Evolutionary conservation across 2,797 vertebrate species (phyloP).

Genomic region (Mareca strepera): DNA sequence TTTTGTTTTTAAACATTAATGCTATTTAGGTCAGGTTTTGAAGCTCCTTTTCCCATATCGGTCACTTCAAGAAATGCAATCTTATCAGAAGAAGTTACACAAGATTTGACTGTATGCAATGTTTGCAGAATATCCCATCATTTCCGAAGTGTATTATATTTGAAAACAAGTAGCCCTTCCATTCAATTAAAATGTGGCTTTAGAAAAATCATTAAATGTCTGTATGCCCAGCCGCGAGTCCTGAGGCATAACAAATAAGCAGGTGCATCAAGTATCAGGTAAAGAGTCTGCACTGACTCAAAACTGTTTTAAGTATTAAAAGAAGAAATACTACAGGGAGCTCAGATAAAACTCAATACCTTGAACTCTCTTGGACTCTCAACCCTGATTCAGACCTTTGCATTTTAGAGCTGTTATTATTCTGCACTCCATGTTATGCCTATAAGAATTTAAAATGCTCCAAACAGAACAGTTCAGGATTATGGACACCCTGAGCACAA

Average conservation of each 20-base stretch:
- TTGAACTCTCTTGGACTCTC: conserved; percentile 45
- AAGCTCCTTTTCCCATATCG: neutral
- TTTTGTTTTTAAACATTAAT: neutral
- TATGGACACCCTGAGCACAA: neutral
- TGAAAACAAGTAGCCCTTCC: neutral
- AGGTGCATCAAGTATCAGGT: conserved; percentile 53
- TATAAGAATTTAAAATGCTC: conserved; percentile 35
- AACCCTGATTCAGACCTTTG: conserved; percentile 20
- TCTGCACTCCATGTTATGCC: neutral
- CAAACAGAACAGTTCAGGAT: conserved; percentile 7
- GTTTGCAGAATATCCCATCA: neutral
- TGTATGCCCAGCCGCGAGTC: conserved; percentile 25
- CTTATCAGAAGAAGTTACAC: neutral
- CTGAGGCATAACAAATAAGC: conserved; percentile 45
- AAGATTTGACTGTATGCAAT: accelerated
- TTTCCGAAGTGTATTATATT: neutral
- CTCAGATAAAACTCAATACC: neutral
- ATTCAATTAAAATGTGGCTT: conserved; percentile 9
- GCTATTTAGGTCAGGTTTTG: neutral
- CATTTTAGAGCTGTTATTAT: conserved; percentile 30
- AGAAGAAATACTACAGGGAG: conserved; percentile 39
- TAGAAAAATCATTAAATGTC: conserved; percentile 50
- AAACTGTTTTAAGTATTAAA: conserved; percentile 45
- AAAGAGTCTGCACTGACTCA: conserved; percentile 26
- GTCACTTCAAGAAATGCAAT: neutral